Conservation (phyloP, 2,888 invertebrate genomes). For the Temnothorax ravouxi region DNA sequence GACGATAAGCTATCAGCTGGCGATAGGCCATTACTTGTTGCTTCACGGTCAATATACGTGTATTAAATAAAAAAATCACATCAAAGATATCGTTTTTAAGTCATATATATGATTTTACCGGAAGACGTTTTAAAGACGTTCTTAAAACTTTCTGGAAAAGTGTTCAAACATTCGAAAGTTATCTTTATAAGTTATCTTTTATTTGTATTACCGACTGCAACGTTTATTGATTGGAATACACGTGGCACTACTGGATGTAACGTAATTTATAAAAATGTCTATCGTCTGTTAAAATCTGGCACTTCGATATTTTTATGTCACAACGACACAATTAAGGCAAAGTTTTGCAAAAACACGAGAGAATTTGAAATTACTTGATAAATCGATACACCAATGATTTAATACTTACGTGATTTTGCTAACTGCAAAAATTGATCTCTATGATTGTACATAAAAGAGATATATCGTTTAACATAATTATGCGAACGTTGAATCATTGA, state of each 20-base stretch:
- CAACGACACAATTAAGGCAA: background rate
- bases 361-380: background rate
- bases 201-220: slow-evolving; percentile 10
- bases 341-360: background rate
- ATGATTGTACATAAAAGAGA: background rate
- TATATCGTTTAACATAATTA: background rate
- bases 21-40: background rate
- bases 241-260: background rate
- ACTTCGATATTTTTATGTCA: background rate
- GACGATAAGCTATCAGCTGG: slow-evolving; percentile 21
- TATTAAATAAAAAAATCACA: background rate
- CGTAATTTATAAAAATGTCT: background rate
- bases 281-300: background rate
- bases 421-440: background rate
- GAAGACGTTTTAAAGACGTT: background rate
- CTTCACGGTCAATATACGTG: background rate
- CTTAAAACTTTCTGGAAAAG: background rate
- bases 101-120: background rate
- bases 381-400: background rate
- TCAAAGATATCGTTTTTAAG: background rate
- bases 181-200: background rate
- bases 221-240: slow-evolving; percentile 7
- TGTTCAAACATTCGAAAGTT: background rate
- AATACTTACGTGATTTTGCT: background rate
- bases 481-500: background rate